Evolutionary conservation across 2,888 invertebrate species (phyloP).

Genomic region (Pandemis corylana): DNA sequence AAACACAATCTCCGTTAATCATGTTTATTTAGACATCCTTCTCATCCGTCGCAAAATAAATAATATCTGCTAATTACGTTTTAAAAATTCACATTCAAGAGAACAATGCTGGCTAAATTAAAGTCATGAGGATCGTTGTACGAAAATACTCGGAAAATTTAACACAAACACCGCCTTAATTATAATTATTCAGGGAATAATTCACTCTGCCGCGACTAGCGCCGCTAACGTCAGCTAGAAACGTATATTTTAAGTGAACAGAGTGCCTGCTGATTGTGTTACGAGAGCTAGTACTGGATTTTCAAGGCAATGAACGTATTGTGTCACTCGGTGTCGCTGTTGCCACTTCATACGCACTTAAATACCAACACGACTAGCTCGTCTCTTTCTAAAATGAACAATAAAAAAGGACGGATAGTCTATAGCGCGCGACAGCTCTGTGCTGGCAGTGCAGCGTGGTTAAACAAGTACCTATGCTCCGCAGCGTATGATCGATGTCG

Average conservation of each 20-base stretch:
- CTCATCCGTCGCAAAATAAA: background rate
- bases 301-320: too few species aligned
- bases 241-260: slow-evolving; percentile 21
- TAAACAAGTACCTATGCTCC: too few species aligned
- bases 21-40: background rate
- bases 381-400: too few species aligned
- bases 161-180: slow-evolving; percentile 28
- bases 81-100: slow-evolving; percentile 12
- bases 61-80: background rate
- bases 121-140: slow-evolving; percentile 13
- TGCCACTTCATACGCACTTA: too few species aligned
- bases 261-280: slow-evolving; percentile 27
- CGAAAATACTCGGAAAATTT: slow-evolving; percentile 23
- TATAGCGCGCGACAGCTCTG: too few species aligned
- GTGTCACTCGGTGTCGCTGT: too few species aligned
- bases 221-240: slow-evolving; percentile 20
- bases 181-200: slow-evolving; percentile 32
- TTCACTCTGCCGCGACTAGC: slow-evolving; percentile 7
- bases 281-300: background rate
- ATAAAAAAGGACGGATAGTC: too few species aligned
- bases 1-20: background rate
- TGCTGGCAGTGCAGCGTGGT: too few species aligned
- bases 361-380: too few species aligned
- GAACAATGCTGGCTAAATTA: slow-evolving; percentile 17
- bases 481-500: too few species aligned